A percentile compares a stretch with the other conserved stretches of the same genome.
phyloP scores from a whole-genome alignment of 2,888 invertebrate genomes.

The Xestoiulus laeticollis region DNA sequence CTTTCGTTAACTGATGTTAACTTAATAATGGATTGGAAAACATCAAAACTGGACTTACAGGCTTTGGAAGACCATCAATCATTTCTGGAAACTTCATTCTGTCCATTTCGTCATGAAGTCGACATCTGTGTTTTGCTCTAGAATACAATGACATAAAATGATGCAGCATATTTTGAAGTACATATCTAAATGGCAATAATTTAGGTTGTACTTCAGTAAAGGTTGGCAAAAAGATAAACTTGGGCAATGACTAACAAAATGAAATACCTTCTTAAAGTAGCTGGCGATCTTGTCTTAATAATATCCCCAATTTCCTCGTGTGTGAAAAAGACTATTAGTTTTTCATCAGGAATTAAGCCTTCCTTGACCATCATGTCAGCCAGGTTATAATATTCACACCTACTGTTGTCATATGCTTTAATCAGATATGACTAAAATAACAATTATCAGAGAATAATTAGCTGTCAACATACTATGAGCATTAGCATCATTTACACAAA shows the following conservation, averaged over 20 bases:
- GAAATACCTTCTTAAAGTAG: not conserved
- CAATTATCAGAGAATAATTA: not conserved
- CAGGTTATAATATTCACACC: not conserved
- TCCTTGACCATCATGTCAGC: slow-evolving; percentile 47
- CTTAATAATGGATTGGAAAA: not conserved
- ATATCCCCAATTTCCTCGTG: slow-evolving; percentile 10
- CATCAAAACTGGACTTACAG: slow-evolving; percentile 58
- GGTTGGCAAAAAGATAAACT: too few relatives aligned
- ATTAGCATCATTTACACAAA: not conserved
- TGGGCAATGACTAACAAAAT: not conserved
- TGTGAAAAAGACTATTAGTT: slow-evolving; percentile 44
- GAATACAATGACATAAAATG: not conserved
- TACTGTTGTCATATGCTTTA: not conserved
- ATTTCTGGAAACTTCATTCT: slow-evolving; percentile 74
- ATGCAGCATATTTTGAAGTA: not conserved
- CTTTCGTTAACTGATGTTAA: not conserved
- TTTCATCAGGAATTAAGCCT: slow-evolving; percentile 8
- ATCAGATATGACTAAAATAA: slow-evolving; percentile 23
- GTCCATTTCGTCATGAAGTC: slow-evolving; percentile 71
- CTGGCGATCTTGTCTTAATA: slow-evolving; percentile 18
- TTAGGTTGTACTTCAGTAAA: not conserved
- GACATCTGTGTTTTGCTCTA: slow-evolving; percentile 75
- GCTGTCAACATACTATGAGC: not conserved
- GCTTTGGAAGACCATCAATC: slow-evolving; percentile 65
- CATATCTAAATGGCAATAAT: not conserved